Base-by-base conservation (phyloP, 2,113 vertebrate species). In the Cacatua alba region DNA sequence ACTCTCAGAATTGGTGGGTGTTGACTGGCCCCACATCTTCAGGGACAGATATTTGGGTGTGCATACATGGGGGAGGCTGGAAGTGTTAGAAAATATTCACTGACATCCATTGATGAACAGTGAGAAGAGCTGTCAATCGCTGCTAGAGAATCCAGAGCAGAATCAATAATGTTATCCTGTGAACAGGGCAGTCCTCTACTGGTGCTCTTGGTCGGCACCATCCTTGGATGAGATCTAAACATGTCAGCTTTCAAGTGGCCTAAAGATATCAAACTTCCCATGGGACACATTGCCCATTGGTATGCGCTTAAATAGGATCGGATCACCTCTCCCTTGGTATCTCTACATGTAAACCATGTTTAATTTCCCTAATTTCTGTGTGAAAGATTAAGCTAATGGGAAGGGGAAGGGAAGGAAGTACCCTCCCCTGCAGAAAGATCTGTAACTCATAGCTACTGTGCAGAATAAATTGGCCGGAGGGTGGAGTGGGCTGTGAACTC, bases 321-420 rank as follows among this genome's bases (percentile, higher is more conserved):
- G 46, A 53, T 41, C 51, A 63, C 29, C 20, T 26, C 74, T 86
- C 35, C 31, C 8, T 62, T 62, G 41, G 67, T 23, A 70, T 62
- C 18, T 82, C 14, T 24, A 20, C 77, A n/a, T 26, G 59, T 39
- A 84, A 88, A 60, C 20, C 13, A 68, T 12, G 57, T 59, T 59
- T 35, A 35, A 35, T 59, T 35, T 35, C 57, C 57, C 57, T 59
- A 59, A 35, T 59, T 59, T 35, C 21, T 59, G 57, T 35, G 13
- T 59, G 57, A 59, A 35, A 21, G 9, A 35, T 59, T 59, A 35
- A 59, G 57, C 33, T 59, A 24, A 21, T 35, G 21, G 57, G 55
- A 4, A 48, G 26, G 4, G 7, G 10, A 10, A 8, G 11, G 3
- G 2, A 21, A 7, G 2, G 4, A 12, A 7, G 4, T 14, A 8